Base-by-base conservation (phyloP, 2,113 vertebrate species). In the Hiodon alosoides region DNA sequence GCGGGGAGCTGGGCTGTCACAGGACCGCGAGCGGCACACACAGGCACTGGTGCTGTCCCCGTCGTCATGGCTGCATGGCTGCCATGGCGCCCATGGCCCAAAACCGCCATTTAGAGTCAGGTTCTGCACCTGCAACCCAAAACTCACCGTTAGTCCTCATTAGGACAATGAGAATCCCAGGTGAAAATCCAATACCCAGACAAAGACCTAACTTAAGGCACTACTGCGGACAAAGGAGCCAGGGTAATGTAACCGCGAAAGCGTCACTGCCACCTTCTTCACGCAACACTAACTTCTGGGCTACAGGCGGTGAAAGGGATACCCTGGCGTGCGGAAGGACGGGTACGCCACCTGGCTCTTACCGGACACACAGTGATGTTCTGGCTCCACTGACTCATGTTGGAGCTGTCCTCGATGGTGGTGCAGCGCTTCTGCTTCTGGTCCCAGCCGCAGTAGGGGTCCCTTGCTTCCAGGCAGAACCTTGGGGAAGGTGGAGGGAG, bases 361-460 rank as follows among this genome's bases (percentile, higher is more conserved):
- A 98, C 97, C 73, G 97, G 97, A 80, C 97, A 99, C 2, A 91
- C 88, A 0, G 94, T 95, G 90, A 98, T 97, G 88, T 98, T 98
- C 90, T 99, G 97, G 75, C 87, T 95, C 97, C 97, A 99, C 77
- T 96, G 94, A 85, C 96, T 98, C 95, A 98, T 98, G 88, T 98
- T 96, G 84, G 95, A 93, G 81, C 96, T 98, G 86, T 99, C 96
- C 83, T 98, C 94, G 54, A 98, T 89, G 0, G 97, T 96, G 81
- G 94, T 98, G 84, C 97, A 99, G n/a, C 85, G 87, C 7, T 93
- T 92, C 89, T 98, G 94, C 78, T 94, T 93, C 78, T 87, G 87
- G 77, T 99, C 97, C 97, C 97, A 99, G 83, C 97, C 97, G 0
- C 97, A 99, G 79, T 98, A 99, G 0, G 97, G 97, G 83, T 99